A percentile compares a stretch with the other conserved stretches of the same genome.
phyloP scores from a whole-genome alignment of 2,113 vertebrate species.

The Pachyramphus minor region DNA sequence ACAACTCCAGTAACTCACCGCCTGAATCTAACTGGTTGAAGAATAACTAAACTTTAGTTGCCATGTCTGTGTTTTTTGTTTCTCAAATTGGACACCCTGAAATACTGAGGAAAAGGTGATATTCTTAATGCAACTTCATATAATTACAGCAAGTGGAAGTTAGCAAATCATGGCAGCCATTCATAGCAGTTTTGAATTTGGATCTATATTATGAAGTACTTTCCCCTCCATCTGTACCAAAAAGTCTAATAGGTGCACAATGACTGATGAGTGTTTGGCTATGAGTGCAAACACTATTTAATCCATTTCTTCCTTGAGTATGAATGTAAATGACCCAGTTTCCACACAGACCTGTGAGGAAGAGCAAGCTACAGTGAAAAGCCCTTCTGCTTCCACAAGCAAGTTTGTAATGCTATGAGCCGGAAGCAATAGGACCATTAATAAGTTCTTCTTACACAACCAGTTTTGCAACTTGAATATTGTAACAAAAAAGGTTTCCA shows the following conservation, averaged over 20 bases:
- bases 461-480: neutral
- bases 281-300: neutral
- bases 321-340: neutral
- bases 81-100: neutral
- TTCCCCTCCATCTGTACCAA: neutral
- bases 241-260: neutral
- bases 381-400: neutral
- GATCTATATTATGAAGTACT: neutral
- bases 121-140: neutral
- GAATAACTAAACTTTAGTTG: neutral
- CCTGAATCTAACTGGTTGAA: neutral
- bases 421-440: neutral
- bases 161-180: neutral
- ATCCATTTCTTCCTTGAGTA: neutral
- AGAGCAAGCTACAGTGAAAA: neutral
- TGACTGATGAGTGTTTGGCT: neutral
- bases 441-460: neutral
- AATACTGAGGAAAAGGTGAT: neutral
- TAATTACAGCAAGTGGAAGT: neutral
- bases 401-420: neutral
- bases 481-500: neutral
- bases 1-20: neutral
- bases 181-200: neutral
- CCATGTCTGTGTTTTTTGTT: neutral
- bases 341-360: neutral